Percentiles rank a stretch among this genome's conserved stretches.
Evolutionary conservation across 2,888 invertebrate species (phyloP).

Genomic region (Drosophila kambysellisi): DNA sequence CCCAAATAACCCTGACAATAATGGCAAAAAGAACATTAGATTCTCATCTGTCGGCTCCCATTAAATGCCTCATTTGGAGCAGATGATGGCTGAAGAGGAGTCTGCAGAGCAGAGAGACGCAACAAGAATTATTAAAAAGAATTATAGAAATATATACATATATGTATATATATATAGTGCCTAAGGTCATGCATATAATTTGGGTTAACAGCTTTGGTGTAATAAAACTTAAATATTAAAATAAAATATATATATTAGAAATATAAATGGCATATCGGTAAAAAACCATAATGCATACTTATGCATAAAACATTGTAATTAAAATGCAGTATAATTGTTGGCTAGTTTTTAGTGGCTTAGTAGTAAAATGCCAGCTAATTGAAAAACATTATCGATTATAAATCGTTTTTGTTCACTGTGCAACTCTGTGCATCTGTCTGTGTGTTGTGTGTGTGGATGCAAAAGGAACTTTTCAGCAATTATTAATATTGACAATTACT

Average conservation of each 20-base stretch:
- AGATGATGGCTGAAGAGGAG: neutral
- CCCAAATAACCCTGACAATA: neutral
- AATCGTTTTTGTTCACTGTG: conserved; percentile 19
- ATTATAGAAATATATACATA: neutral
- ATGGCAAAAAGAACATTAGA: neutral
- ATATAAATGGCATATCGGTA: neutral
- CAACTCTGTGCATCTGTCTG: neutral
- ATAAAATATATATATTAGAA: neutral
- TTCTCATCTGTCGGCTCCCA: neutral
- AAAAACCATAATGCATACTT: neutral
- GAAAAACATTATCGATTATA: neutral
- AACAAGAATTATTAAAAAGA: neutral
- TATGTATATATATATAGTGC: neutral
- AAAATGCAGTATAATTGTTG: neutral
- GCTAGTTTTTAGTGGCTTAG: neutral
- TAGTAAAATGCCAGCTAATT: neutral
- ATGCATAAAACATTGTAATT: neutral
- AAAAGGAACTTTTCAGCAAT: conserved; percentile 60
- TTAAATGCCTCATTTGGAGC: neutral
- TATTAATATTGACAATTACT: conserved; percentile 66
- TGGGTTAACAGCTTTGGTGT: neutral
- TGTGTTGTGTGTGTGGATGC: conserved; percentile 14
- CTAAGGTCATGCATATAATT: neutral
- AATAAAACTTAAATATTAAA: neutral
- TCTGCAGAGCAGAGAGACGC: neutral